These are phyloP conservation scores for Hetaerina titia DNA, from an alignment of 2,888 invertebrate species.

Conservation along the genomic window DNA sequence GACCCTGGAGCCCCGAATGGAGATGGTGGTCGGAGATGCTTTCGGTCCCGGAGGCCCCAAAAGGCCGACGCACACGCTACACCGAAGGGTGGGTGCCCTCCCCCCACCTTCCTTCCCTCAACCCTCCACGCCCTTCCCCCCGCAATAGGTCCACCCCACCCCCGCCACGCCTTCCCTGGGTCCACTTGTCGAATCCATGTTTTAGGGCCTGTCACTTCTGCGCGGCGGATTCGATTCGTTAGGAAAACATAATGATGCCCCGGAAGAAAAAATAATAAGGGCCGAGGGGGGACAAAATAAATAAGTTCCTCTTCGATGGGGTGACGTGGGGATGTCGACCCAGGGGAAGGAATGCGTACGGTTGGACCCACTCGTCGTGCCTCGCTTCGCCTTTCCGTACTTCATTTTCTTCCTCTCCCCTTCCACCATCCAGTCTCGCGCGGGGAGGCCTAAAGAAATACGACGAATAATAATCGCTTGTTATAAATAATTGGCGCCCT, in stretches of 20 bases:
- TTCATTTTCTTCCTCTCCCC: too few relatives aligned
- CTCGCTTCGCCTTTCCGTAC: too few relatives aligned
- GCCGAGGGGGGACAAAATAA: not conserved
- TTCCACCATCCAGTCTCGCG: not conserved
- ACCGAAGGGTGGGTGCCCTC: not conserved
- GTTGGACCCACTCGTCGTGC: not conserved
- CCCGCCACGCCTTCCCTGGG: too few relatives aligned
- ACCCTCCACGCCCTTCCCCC: not conserved
- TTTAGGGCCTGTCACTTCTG: not conserved
- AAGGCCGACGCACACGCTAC: not conserved
- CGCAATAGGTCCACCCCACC: not conserved
- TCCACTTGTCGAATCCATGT: not conserved
- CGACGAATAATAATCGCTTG: not conserved
- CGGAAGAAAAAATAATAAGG: not conserved
- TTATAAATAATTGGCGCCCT: not conserved
- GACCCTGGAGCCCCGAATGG: not conserved
- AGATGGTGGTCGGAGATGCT: not conserved
- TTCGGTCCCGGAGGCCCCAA: not conserved
- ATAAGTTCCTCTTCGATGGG: not conserved
- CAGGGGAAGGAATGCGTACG: not conserved
- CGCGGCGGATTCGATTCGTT: conserved; percentile 41
- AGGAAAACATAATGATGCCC: conserved; percentile 36
- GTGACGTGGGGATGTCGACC: not conserved
- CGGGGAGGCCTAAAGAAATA: not conserved
- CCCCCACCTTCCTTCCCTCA: not conserved